Conservation (phyloP, 2,888 invertebrate species). For the Aporophyla lueneburgensis region DNA sequence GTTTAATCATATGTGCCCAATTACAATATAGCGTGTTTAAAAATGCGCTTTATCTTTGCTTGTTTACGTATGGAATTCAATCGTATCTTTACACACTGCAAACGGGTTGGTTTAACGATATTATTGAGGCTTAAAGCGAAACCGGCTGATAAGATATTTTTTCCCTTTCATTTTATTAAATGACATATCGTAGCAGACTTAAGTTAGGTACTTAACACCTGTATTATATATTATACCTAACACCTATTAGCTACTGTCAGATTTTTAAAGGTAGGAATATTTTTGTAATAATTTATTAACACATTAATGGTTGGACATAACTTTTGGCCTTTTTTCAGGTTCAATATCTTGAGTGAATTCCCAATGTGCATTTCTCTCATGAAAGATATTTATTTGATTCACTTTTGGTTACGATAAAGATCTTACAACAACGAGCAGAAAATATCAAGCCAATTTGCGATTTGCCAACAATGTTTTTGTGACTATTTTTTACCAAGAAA, state of each 20-base stretch:
- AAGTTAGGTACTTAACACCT: neutral
- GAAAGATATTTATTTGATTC: neutral
- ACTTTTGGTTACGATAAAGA: neutral
- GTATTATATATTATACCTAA: neutral
- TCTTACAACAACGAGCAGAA: neutral
- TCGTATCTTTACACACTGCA: neutral
- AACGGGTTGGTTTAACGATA: neutral
- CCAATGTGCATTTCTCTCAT: neutral
- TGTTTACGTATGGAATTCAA: neutral
- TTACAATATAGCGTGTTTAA: neutral
- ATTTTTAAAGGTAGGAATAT: neutral
- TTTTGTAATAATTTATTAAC: neutral
- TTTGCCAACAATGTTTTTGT: constrained; percentile 3
- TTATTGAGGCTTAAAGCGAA: constrained; percentile 1
- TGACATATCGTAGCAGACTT: neutral
- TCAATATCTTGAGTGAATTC: neutral
- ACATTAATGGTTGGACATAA: neutral
- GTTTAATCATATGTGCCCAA: neutral
- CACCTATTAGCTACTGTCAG: neutral
- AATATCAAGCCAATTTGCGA: neutral
- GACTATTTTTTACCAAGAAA: neutral
- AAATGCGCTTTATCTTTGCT: neutral
- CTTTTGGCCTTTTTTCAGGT: neutral
- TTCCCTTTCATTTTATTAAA: neutral
- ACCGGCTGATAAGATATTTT: constrained; percentile 6